These are phyloP conservation scores for Argyrosomus regius DNA, from an alignment of 2,797 vertebrate species.

Conservation along the genomic window DNA sequence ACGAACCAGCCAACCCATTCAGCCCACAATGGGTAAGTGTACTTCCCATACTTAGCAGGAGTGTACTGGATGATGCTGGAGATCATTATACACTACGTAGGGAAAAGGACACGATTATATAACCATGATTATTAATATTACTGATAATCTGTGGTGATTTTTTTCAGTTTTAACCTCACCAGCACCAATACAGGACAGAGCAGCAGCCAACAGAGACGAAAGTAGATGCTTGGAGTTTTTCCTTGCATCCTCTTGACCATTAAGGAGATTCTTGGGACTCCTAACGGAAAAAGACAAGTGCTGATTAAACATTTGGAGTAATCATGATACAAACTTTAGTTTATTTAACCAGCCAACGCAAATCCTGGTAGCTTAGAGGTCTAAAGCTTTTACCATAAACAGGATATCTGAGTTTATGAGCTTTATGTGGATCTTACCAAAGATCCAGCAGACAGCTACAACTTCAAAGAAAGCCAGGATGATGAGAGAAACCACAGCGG, in stretches of 20 bases:
- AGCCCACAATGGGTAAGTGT: conserved; percentile 84
- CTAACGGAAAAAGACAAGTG: conserved; percentile 57
- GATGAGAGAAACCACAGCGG: conserved; percentile 84
- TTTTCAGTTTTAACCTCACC: conserved; percentile 72
- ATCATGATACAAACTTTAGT: neutral
- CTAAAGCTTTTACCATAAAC: neutral
- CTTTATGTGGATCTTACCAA: conserved; percentile 70
- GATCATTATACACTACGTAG: conserved; percentile 77
- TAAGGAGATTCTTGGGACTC: conserved; percentile 71
- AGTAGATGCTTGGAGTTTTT: conserved; percentile 77
- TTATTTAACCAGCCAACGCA: neutral
- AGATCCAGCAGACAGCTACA: conserved; percentile 83
- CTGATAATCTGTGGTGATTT: neutral
- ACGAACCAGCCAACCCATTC: conserved; percentile 82
- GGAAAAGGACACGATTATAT: conserved; percentile 3
- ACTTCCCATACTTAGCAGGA: conserved; percentile 81
- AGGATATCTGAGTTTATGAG: neutral
- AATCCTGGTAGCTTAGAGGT: neutral
- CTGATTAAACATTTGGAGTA: neutral
- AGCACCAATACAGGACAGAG: conserved; percentile 81
- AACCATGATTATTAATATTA: neutral
- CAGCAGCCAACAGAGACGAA: conserved; percentile 83
- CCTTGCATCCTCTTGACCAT: conserved; percentile 83
- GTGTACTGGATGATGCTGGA: conserved; percentile 82
- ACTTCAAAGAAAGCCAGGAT: conserved; percentile 86